phyloP scores from a whole-genome alignment of 2,888 invertebrate genomes.

The Oxycera nigricornis region DNA sequence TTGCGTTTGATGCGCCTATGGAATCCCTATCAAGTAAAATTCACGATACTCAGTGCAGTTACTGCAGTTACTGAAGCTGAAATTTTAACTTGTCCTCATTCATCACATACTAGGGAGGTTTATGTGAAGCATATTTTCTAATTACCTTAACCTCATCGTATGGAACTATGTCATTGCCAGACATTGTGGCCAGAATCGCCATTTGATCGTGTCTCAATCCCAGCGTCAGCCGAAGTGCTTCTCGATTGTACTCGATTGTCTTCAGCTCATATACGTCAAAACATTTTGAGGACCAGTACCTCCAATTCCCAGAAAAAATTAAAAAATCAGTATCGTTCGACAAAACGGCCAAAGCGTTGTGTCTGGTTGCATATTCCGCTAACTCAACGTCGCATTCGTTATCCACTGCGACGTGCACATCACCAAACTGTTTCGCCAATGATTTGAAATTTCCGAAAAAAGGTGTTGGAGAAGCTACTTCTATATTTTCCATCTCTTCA shows the following conservation, averaged over 20 bases:
- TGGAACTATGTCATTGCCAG: slow-evolving; percentile 43
- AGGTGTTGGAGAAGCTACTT: not conserved
- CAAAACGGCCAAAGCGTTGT: slow-evolving; percentile 43
- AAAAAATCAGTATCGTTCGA: slow-evolving; percentile 46
- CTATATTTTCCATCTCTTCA: not conserved
- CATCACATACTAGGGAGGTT: no score
- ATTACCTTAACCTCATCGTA: slow-evolving; percentile 30
- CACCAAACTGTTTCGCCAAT: slow-evolving; percentile 27
- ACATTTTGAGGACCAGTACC: slow-evolving; percentile 39
- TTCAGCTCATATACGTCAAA: slow-evolving; percentile 22
- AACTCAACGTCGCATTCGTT: slow-evolving; percentile 47
- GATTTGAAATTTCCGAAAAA: slow-evolving; percentile 29
- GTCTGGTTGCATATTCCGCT: slow-evolving; percentile 41
- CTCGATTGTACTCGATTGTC: slow-evolving; percentile 41
- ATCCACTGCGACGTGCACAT: not conserved
- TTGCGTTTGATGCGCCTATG: not conserved
- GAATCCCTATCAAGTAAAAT: not conserved
- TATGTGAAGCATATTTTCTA: no score
- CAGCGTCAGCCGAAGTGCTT: slow-evolving; percentile 25
- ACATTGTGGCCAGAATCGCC: slow-evolving; percentile 42
- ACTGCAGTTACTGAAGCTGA: not conserved
- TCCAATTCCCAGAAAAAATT: slow-evolving; percentile 44
- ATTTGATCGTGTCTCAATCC: slow-evolving; percentile 35
- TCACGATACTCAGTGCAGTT: not conserved
- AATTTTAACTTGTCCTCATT: no score